A percentile compares a stretch with the other conserved stretches of the same genome.
These are phyloP conservation scores for Drosophila paramelanica DNA, from an alignment of 2,888 invertebrate species.

Conservation along the genomic window DNA sequence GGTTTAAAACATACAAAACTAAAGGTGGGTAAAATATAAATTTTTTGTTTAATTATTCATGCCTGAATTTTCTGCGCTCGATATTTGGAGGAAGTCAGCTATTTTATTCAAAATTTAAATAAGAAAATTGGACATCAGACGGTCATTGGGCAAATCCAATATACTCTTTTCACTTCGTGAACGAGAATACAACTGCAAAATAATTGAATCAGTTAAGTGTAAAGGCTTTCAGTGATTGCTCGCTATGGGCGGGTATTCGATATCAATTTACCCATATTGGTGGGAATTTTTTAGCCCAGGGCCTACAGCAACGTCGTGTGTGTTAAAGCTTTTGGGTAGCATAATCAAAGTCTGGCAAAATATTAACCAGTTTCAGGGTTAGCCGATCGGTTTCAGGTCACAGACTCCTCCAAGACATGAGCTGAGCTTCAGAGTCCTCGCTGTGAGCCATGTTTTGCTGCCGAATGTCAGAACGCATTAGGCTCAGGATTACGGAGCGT, in stretches of 20 bases:
- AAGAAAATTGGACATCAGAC: no score
- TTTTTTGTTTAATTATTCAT: no score
- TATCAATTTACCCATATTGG: constrained; percentile 72
- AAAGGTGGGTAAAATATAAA: no score
- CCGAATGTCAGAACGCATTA: constrained; percentile 77
- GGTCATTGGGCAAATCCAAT: background rate
- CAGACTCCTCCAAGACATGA: constrained; percentile 68
- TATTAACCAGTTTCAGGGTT: constrained; percentile 52
- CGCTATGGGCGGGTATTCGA: constrained; percentile 14
- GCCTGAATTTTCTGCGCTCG: no score
- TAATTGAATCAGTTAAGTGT: constrained; percentile 79
- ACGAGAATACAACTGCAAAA: constrained; percentile 20
- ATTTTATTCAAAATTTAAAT: no score
- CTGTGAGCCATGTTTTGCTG: constrained; percentile 69
- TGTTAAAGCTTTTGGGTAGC: constrained; percentile 59
- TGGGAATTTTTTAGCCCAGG: constrained; percentile 75
- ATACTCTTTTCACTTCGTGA: constrained; percentile 1
- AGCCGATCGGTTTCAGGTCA: constrained; percentile 67
- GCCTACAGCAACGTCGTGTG: constrained; percentile 65
- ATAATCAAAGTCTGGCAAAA: constrained; percentile 61
- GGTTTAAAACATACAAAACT: background rate
- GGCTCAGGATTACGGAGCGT: constrained; percentile 37
- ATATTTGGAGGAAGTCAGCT: no score
- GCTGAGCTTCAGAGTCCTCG: constrained; percentile 19
- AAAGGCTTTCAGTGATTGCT: constrained; percentile 81